Conservation (phyloP, 2,113 vertebrate genomes). For the Labrus mixtus region DNA sequence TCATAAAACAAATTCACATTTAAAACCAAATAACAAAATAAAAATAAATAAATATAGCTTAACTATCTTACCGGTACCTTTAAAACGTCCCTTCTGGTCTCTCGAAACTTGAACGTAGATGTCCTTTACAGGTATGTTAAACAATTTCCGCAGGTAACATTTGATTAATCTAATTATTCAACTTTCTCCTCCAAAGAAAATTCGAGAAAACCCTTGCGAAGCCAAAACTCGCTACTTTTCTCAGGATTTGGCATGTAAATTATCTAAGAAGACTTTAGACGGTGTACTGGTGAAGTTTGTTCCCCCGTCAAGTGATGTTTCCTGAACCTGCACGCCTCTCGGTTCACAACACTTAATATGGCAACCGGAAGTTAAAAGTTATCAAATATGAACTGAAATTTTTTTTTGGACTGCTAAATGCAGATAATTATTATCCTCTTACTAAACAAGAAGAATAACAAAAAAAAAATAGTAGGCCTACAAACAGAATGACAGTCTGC, state of each 20-base stretch:
- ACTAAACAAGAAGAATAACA: background rate
- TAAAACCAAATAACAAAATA: no score
- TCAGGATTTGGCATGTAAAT: no score
- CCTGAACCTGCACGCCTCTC: background rate
- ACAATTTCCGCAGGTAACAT: background rate
- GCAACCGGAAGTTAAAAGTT: background rate
- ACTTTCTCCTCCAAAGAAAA: no score
- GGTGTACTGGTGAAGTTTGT: background rate
- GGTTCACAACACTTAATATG: background rate
- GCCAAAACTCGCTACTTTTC: background rate
- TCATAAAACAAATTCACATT: no score
- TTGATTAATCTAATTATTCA: background rate
- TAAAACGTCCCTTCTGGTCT: background rate
- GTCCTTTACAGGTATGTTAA: background rate
- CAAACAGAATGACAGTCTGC: background rate
- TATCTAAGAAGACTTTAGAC: background rate
- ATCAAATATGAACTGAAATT: no score
- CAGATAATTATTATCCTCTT: no score
- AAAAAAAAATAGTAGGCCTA: background rate
- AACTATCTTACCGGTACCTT: slow-evolving; percentile 28
- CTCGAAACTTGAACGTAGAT: background rate
- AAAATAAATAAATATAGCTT: background rate
- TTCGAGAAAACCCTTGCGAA: background rate
- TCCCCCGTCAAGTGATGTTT: background rate
- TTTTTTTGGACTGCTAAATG: background rate